Percentiles rank a stretch among this genome's conserved stretches.
Conservation (phyloP, 2,888 invertebrate genomes). For the Standfussiana lucernea region DNA sequence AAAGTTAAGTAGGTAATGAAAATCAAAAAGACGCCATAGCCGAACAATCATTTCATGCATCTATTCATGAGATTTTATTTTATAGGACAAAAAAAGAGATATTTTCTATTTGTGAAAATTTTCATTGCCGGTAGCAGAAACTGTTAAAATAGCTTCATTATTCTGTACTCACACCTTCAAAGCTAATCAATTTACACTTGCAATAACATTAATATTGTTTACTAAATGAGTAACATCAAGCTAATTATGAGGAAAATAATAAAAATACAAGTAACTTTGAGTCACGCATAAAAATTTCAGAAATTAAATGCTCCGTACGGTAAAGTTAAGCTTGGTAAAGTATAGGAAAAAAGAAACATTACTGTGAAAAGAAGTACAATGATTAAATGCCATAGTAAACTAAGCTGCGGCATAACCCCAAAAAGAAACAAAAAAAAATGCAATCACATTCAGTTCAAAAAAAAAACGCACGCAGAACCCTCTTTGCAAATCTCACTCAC, state of each 20-base stretch:
- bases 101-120: no score
- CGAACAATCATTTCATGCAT: no score
- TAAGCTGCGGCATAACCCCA: not conserved
- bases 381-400: not conserved
- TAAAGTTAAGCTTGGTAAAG: not conserved
- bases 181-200: not conserved
- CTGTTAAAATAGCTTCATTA: no score
- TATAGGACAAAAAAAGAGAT: no score
- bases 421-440: not conserved
- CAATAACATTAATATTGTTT: not conserved
- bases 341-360: not conserved
- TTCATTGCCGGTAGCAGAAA: no score
- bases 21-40: no score
- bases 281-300: not conserved
- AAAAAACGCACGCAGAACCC: slow-evolving; percentile 36
- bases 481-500: not conserved
- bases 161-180: not conserved
- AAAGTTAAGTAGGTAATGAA: no score
- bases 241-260: not conserved
- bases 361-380: not conserved
- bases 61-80: no score
- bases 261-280: not conserved
- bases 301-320: not conserved
- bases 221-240: not conserved
- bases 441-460: not conserved